These are phyloP conservation scores for Camponotus vicinus DNA, from an alignment of 1,140 invertebrate genomes.

Conservation along the genomic window DNA sequence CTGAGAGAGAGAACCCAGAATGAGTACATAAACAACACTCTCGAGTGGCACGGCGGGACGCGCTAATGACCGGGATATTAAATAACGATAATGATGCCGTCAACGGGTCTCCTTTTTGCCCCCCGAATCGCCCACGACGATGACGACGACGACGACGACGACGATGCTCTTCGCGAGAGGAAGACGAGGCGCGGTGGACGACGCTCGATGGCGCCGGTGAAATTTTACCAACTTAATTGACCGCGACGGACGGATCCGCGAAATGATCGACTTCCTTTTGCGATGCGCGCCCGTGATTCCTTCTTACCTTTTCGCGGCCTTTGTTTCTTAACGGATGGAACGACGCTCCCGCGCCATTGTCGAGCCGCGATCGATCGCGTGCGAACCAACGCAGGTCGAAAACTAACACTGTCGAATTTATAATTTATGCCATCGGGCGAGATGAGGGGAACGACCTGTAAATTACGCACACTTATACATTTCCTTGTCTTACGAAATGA, in stretches of 20 bases:
- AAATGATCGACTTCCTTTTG: conserved; percentile 80
- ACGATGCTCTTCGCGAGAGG: conserved; percentile 49
- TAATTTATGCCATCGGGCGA: conserved; percentile 25
- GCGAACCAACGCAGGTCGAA: conserved; percentile 33
- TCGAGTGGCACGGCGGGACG: conserved; percentile 79
- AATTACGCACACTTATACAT: not conserved
- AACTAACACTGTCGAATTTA: not conserved
- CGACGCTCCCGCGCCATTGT: conserved; percentile 9
- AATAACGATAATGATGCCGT: conserved; percentile 85
- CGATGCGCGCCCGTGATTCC: conserved; percentile 53
- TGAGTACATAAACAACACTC: conserved; percentile 84
- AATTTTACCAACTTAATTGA: conserved; percentile 84
- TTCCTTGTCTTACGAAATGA: not conserved
- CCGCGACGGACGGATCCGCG: conserved; percentile 71
- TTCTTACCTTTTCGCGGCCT: conserved; percentile 63
- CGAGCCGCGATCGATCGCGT: conserved; percentile 33
- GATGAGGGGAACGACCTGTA: conserved; percentile 39
- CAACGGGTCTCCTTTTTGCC: conserved; percentile 79
- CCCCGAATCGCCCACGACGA: conserved; percentile 69
- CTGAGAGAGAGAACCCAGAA: too few species aligned
- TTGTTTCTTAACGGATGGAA: conserved; percentile 38
- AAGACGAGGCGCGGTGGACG: conserved; percentile 63
- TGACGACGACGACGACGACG: conserved; percentile 54
- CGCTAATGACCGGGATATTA: conserved; percentile 86
- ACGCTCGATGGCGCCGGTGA: conserved; percentile 51